Percentiles rank a stretch among this genome's conserved stretches.
Conservation (phyloP, 2,113 vertebrate species). For the Rhineura floridana region DNA sequence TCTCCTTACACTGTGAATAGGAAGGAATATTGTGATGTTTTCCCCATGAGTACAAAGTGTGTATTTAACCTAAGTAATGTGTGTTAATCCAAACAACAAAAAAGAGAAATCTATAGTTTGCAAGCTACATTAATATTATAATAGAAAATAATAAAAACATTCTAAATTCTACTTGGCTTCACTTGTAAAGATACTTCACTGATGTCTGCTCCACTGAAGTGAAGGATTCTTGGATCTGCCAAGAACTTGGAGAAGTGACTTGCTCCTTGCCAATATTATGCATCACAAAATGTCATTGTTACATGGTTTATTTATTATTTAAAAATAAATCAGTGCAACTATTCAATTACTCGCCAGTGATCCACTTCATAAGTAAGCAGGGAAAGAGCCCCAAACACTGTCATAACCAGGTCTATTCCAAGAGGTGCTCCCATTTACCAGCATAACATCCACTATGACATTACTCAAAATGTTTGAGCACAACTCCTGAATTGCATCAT, state of each 20-base stretch:
- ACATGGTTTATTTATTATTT: slow-evolving; percentile 30
- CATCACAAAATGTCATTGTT: slow-evolving; percentile 23
- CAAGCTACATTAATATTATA: neutral
- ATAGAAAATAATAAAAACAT: neutral
- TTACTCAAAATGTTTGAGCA: neutral
- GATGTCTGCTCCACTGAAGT: neutral
- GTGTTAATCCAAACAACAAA: neutral
- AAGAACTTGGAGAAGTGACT: neutral
- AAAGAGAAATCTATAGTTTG: neutral
- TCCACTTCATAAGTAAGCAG: neutral
- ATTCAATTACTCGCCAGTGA: neutral
- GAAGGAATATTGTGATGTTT: neutral
- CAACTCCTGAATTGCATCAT: neutral
- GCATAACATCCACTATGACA: neutral
- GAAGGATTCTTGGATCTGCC: neutral
- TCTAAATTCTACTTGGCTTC: neutral
- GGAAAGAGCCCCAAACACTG: neutral
- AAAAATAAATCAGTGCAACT: slow-evolving; percentile 41
- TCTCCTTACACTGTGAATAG: neutral
- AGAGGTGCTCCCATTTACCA: neutral
- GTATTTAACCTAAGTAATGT: neutral
- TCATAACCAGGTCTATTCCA: neutral
- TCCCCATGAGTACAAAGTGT: neutral
- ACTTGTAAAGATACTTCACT: neutral
- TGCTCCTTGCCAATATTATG: slow-evolving; percentile 32